Evolutionary conservation across 1,140 invertebrate genomes (phyloP).

Genomic region (Vanessa tameamea): DNA sequence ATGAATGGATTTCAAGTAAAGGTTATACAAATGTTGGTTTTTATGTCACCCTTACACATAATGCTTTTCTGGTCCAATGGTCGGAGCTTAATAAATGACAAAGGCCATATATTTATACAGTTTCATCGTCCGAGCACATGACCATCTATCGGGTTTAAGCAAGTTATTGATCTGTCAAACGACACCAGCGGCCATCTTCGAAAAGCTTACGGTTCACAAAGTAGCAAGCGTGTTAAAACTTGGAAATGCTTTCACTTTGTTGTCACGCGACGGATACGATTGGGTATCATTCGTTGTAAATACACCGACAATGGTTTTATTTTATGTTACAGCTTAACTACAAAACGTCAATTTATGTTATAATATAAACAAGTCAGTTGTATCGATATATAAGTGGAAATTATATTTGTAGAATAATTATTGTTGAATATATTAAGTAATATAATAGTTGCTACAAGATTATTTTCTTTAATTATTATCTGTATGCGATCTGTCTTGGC

Average conservation of each 20-base stretch:
- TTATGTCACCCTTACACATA: background rate
- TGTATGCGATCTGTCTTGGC: background rate
- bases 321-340: background rate
- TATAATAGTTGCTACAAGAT: background rate
- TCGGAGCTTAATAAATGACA: too few relatives aligned
- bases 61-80: background rate
- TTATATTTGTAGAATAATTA: too few relatives aligned
- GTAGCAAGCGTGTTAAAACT: slow-evolving; percentile 33
- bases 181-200: slow-evolving; percentile 40
- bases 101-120: too few relatives aligned
- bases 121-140: slow-evolving; percentile 3
- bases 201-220: slow-evolving; percentile 27
- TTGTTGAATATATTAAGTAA: too few relatives aligned
- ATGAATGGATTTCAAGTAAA: too few relatives aligned
- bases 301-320: background rate
- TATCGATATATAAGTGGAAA: too few relatives aligned
- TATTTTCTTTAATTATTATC: background rate
- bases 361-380: too few relatives aligned
- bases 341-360: too few relatives aligned
- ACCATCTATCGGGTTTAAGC: slow-evolving; percentile 11
- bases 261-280: slow-evolving; percentile 19
- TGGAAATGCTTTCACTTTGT: slow-evolving; percentile 17
- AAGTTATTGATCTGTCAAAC: slow-evolving; percentile 37
- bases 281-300: background rate
- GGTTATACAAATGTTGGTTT: too few relatives aligned